A percentile compares a stretch with the other conserved stretches of the same genome.
Conservation (phyloP, 2,888 invertebrate genomes). For the Nomada ferruginata region DNA sequence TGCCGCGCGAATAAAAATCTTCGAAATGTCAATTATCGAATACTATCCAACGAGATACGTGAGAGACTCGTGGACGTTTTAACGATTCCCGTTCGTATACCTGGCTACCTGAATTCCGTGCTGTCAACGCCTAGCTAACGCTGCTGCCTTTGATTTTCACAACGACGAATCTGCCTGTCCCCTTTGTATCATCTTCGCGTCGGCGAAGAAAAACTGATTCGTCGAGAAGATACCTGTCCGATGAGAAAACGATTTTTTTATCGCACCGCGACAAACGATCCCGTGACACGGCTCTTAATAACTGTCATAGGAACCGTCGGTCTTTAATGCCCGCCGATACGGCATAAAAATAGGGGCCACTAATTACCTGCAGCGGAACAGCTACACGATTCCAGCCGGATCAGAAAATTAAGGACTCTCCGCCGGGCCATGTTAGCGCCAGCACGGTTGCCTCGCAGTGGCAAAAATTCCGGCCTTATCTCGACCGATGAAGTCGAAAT, state of each 20-base stretch:
- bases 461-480: constrained; percentile 83
- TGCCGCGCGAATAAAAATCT: constrained; percentile 27
- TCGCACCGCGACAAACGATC: neutral
- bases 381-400: constrained; percentile 16
- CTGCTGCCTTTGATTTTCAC: neutral
- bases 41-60: too few relatives aligned
- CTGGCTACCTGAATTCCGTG: neutral
- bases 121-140: constrained; percentile 9
- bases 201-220: neutral
- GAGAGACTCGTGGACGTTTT: neutral
- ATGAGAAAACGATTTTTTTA: neutral
- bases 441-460: constrained; percentile 55
- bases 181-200: neutral
- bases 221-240: neutral
- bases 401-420: constrained; percentile 64
- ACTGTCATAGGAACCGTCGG: constrained; percentile 24
- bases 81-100: neutral
- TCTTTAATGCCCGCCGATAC: constrained; percentile 21
- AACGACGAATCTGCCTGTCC: neutral
- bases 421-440: constrained; percentile 54
- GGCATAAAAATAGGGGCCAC: constrained; percentile 37
- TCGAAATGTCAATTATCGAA: constrained; percentile 38
- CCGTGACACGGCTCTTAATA: constrained; percentile 13
- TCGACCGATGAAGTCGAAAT: constrained; percentile 84
- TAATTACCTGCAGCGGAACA: constrained; percentile 54